These are phyloP conservation scores for Erannis defoliaria DNA, from an alignment of 2,888 invertebrate genomes.

Conservation along the genomic window DNA sequence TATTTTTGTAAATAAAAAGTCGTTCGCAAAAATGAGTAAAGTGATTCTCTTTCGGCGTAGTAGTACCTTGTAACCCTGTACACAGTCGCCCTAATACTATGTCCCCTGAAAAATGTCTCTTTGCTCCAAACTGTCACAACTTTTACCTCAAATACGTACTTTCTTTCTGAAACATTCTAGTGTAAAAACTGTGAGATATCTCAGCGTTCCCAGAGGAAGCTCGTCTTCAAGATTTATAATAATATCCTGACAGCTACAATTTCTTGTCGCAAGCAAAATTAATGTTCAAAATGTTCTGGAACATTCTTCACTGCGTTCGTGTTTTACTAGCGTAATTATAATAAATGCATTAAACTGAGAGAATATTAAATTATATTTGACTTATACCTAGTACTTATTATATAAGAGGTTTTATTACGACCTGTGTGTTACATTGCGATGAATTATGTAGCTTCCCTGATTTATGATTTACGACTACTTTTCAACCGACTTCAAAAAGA, in stretches of 20 bases:
- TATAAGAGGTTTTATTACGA: slow-evolving; percentile 3
- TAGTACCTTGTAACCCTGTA: too few species aligned
- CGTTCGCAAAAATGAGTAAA: too few species aligned
- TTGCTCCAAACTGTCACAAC: slow-evolving; percentile 39
- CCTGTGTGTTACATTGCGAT: slow-evolving; percentile 2
- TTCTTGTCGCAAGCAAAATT: slow-evolving; percentile 35
- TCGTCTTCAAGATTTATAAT: slow-evolving; percentile 49
- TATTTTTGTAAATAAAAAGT: too few species aligned
- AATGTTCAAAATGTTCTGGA: slow-evolving; percentile 27
- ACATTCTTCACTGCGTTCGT: slow-evolving; percentile 14
- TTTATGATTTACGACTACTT: too few species aligned
- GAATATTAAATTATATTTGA: slow-evolving; percentile 9
- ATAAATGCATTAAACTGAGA: slow-evolving; percentile 18
- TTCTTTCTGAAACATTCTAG: slow-evolving; percentile 36
- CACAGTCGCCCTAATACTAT: too few species aligned
- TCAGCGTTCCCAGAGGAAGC: slow-evolving; percentile 34
- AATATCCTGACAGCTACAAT: slow-evolving; percentile 43
- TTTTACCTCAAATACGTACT: slow-evolving; percentile 31
- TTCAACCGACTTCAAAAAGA: too few species aligned
- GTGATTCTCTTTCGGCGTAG: too few species aligned
- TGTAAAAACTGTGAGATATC: slow-evolving; percentile 44
- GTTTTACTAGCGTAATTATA: slow-evolving; percentile 28
- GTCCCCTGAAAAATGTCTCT: slow-evolving; percentile 36
- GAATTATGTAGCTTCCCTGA: neutral
- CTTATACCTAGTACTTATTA: slow-evolving; percentile 4